phyloP scores from a whole-genome alignment of 2,888 invertebrate species.

The Penaeus monodon region DNA sequence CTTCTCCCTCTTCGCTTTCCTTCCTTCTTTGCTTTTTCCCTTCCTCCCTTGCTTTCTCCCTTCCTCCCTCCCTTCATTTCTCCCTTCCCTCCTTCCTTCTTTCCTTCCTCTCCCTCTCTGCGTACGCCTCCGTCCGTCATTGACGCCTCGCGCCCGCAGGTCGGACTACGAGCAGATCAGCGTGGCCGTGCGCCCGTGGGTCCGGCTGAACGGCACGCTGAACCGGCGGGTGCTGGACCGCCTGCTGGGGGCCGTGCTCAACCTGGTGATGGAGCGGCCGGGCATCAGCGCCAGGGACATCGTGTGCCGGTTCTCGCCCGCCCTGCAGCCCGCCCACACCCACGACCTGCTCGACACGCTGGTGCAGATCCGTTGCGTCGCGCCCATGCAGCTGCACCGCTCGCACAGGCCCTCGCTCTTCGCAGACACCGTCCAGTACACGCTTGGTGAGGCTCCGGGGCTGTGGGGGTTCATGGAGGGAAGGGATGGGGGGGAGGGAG shows the following conservation, averaged over 20 bases:
- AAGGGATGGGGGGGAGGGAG: too few relatives aligned
- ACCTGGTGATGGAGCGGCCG: constrained; percentile 77
- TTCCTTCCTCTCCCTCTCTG: background rate
- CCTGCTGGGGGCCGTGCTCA: constrained; percentile 78
- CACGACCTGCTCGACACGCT: constrained; percentile 73
- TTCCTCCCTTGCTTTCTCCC: background rate
- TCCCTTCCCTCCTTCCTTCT: background rate
- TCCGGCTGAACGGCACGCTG: constrained; percentile 80
- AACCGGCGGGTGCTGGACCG: constrained; percentile 79
- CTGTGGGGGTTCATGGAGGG: too few relatives aligned
- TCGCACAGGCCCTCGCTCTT: constrained; percentile 59
- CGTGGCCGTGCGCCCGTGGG: constrained; percentile 78
- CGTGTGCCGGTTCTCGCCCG: constrained; percentile 76
- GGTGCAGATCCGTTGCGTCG: constrained; percentile 55
- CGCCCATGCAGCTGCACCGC: constrained; percentile 33
- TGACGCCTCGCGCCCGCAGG: background rate
- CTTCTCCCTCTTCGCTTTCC: too few relatives aligned
- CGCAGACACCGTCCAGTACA: constrained; percentile 50
- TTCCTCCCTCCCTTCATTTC: background rate
- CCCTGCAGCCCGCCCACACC: constrained; percentile 78
- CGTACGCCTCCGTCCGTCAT: background rate
- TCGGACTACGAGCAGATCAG: constrained; percentile 65
- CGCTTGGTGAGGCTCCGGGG: constrained; percentile 12
- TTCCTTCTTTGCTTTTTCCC: background rate
- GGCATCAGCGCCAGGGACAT: constrained; percentile 74